A percentile compares a stretch with the other conserved stretches of the same genome.
phyloP scores from a whole-genome alignment of 2,113 vertebrate species.

The Ceratotherium simum region DNA sequence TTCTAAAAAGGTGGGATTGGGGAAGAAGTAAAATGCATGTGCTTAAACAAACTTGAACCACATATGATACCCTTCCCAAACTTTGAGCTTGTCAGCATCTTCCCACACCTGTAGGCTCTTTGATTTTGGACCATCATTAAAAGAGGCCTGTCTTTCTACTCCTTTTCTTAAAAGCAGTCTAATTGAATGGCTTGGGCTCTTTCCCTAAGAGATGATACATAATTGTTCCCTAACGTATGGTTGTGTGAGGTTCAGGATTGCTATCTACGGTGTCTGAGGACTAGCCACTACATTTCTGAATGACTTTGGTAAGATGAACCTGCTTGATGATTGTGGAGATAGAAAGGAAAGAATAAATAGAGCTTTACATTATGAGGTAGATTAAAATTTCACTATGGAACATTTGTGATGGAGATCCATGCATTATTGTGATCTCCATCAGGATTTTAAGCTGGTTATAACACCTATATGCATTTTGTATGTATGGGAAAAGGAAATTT shows the following conservation, averaged over 20 bases:
- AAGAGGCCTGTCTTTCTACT: not conserved
- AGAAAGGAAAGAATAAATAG: not conserved
- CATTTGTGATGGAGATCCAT: not conserved
- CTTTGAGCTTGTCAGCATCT: not conserved
- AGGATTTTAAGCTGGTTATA: slow-evolving; percentile 53
- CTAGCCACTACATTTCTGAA: not conserved
- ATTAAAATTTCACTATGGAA: not conserved
- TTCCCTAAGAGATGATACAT: not conserved
- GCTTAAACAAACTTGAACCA: not conserved
- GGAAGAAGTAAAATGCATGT: not conserved
- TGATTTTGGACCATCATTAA: not conserved
- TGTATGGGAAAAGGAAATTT: slow-evolving; percentile 27
- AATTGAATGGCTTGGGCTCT: not conserved
- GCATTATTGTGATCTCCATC: not conserved
- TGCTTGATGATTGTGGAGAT: not conserved
- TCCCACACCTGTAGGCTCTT: not conserved
- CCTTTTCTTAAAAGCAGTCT: slow-evolving; percentile 15
- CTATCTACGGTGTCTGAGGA: not conserved
- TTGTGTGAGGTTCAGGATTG: not conserved
- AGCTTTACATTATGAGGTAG: not conserved
- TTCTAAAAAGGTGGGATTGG: not conserved
- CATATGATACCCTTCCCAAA: not conserved
- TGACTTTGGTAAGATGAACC: not conserved
- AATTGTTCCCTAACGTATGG: not conserved
- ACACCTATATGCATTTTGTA: not conserved